These are phyloP conservation scores for Poeciliopsis turrubarensis DNA, from an alignment of 2,113 vertebrate genomes.

Conservation along the genomic window DNA sequence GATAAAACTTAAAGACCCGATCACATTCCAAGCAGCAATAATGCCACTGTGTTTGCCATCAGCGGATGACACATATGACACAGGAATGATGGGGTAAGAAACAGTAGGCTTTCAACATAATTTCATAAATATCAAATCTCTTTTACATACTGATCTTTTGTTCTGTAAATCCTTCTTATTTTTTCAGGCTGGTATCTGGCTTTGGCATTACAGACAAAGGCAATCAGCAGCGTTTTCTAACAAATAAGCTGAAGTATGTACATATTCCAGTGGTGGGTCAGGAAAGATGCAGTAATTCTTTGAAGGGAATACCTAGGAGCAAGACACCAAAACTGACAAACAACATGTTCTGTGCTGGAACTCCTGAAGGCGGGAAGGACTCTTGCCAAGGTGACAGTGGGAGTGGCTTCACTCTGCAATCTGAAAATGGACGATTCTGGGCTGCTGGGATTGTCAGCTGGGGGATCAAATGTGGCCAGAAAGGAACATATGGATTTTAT, in stretches of 20 bases:
- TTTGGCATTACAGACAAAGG: neutral
- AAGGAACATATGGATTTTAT: conserved; percentile 48
- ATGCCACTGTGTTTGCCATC: conserved; percentile 77
- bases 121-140: neutral
- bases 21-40: conserved; percentile 58
- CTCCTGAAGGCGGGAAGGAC: conserved; percentile 56
- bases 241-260: conserved; percentile 57
- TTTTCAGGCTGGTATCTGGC: conserved; percentile 64
- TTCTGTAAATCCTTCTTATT: neutral
- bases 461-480: conserved; percentile 47
- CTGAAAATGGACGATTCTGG: conserved; percentile 22
- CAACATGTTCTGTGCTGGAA: conserved; percentile 75
- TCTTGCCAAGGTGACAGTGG: conserved; percentile 66
- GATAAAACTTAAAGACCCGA: conserved; percentile 46
- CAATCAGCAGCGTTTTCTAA: accelerated
- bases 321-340: conserved; percentile 21
- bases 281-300: conserved; percentile 14
- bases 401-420: conserved; percentile 35
- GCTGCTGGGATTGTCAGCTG: conserved; percentile 74
- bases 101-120: neutral
- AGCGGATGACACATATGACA: neutral
- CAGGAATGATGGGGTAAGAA: conserved; percentile 50
- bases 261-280: conserved; percentile 60
- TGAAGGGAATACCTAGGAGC: accelerated
- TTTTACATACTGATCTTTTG: neutral